Base-by-base conservation (phyloP, 2,797 vertebrate species). In the Lateolabrax maculatus region DNA sequence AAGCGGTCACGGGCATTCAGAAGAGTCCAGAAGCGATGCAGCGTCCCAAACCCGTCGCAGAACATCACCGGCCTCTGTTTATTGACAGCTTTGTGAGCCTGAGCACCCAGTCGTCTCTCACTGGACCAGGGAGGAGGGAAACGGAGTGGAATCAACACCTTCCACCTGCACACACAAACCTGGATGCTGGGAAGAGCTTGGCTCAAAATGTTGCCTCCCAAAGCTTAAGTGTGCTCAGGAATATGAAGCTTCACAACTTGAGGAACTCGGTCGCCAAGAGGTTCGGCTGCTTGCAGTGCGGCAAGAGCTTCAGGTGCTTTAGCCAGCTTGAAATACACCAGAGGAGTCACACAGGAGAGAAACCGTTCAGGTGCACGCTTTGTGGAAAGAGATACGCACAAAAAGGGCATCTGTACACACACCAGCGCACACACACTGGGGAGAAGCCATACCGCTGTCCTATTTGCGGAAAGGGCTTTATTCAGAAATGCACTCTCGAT, bases 341-440 rank as follows among this genome's bases (percentile, higher is more conserved):
- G 90, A 93, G 95, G 55, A 96, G 95, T 82, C 95, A 96, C 91
- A 96, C 95, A 0, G 95, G 95, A n/a, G 95, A 96, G 75, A 96
- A 96, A 65, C 95, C 95, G 0, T 96, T 91, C 61, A 87, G 94
- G 56, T 96, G 95, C 80, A 90, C 91, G 0, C 87, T 95, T 44
- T 96, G 95, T 44, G 95, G 94, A 62, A 96, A 96, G 89, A 89
- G 91, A 58, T 96, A 95, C 0, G 93, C 95, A 1, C 95, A 96
- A 69, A 95, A 95, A 75, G 95, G 95, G 1, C 95, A 95, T 71
- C 84, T 96, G 56, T 95, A 96, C 55, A 95, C 94, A 66, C 95
- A 96, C 82, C 95, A 95, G 92, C 94, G 95, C 60, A 96, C 95
- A 6, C 95, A 95, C 86, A 95, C 95, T 0, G 95, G 95, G 4